phyloP scores from a whole-genome alignment of 2,797 vertebrate genomes.

The Rhodeus uyekii region DNA sequence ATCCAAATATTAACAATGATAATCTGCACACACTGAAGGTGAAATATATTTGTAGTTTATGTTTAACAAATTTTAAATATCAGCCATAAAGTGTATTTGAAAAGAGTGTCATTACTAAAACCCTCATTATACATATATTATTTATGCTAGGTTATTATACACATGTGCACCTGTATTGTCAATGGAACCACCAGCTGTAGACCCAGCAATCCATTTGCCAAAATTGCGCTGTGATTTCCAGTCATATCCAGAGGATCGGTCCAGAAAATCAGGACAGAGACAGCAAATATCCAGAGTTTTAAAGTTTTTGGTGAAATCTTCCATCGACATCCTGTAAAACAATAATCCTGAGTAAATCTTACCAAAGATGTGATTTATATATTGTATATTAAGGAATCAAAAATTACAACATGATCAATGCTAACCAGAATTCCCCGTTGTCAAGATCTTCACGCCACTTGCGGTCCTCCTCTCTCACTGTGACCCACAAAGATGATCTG shows the following conservation, averaged over 20 bases:
- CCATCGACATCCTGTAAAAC: constrained; percentile 78
- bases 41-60: not conserved
- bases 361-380: not conserved
- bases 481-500: constrained; percentile 70
- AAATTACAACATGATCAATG: not conserved
- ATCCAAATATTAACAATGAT: not conserved
- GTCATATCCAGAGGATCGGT: constrained; percentile 65
- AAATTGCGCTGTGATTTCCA: constrained; percentile 72
- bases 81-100: too few species aligned
- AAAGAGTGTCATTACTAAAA: too few species aligned
- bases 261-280: constrained; percentile 81
- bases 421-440: constrained; percentile 79
- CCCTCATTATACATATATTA: too few species aligned
- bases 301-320: constrained; percentile 79
- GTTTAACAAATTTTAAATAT: too few species aligned
- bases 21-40: not conserved
- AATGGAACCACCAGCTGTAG: constrained; percentile 79
- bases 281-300: constrained; percentile 81
- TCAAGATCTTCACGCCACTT: constrained; percentile 57
- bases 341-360: not conserved
- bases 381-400: not conserved
- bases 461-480: constrained; percentile 62
- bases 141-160: too few species aligned
- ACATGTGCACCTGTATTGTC: constrained; percentile 45
- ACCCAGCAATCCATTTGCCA: constrained; percentile 83